Evolutionary conservation across 2,113 vertebrate species (phyloP), one percentile per base, ranked within the genome.

Genomic region (Hippocampus comes): DNA sequence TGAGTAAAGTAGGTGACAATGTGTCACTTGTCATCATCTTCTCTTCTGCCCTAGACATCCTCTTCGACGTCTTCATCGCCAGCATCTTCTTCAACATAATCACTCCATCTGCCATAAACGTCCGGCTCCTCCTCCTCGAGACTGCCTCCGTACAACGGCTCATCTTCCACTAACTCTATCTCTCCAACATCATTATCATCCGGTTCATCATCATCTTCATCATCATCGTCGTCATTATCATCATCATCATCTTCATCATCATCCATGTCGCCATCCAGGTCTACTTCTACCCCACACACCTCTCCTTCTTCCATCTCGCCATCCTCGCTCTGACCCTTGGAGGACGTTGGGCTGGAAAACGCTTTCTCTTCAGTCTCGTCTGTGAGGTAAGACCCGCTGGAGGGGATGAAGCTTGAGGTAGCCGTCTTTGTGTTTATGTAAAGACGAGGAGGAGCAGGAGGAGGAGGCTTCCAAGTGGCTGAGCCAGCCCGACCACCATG

Each of bases 341-440:
- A 82, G 70, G 88, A 84, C 66, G 73, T 30, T 2, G 76, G 43
- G 18, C 78, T 67, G 64, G 81, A 68, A 14, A 67, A 73, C 7
- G 43, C 67, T 56, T 61, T 69, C 21, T 57, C 74, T 1, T 76
- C 86, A 15, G 82, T 68, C 25, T 78, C 61, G 77, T 84, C 78
- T 9, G 63, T 38, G 76, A 72, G 41, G 82, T 80, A 87, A 30
- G 84, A 63, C 55, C 63, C 83, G 81, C 38, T 80, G 69, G 82
- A 86, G 46, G 89, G 83, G 43, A 87, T 15, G 71, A 87, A 89
- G 73, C 89, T 85, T 6, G 90, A 88, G 79, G 90, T 89, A 69
- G 89, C 80, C 0, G 89, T 88, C 70, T 86, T 89, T 61, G 86
- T 89, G 84, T 89, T 90, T 78, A 90, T 89, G 70, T 90, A 89